Evolutionary conservation across 2,797 vertebrate genomes (phyloP).

Genomic region (Sternarchorhynchus goeldii): DNA sequence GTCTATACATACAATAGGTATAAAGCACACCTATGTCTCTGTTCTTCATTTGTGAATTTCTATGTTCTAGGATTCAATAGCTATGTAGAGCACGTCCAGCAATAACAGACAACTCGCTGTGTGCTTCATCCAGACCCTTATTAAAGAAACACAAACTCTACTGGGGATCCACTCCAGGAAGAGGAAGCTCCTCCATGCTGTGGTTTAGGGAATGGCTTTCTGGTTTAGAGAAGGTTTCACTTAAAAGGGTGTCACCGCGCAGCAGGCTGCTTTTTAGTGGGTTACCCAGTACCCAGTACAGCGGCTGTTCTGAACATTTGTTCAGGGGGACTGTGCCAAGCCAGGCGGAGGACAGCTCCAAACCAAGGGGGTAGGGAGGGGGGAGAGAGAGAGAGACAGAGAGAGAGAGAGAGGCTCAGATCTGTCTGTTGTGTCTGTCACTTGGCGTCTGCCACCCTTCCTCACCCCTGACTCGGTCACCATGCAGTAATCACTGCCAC

Average conservation of each 20-base stretch:
- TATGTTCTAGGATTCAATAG: slow-evolving; percentile 57
- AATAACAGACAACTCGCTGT: slow-evolving; percentile 59
- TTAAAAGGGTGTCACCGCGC: slow-evolving; percentile 77
- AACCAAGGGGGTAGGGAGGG: too few species aligned
- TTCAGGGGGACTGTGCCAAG: slow-evolving; percentile 63
- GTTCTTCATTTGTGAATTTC: slow-evolving; percentile 35
- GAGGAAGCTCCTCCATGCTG: slow-evolving; percentile 70
- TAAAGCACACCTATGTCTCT: slow-evolving; percentile 32
- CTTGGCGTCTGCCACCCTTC: background rate
- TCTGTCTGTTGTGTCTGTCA: slow-evolving; percentile 33
- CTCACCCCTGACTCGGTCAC: background rate
- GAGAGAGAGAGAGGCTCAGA: background rate
- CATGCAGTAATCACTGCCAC: slow-evolving; percentile 36
- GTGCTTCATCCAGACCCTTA: slow-evolving; percentile 58
- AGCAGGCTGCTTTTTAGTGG: slow-evolving; percentile 71
- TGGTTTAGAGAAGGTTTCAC: slow-evolving; percentile 74
- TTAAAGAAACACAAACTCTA: slow-evolving; percentile 58
- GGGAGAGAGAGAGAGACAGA: too few species aligned
- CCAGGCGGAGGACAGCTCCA: slow-evolving; percentile 40
- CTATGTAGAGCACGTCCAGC: slow-evolving; percentile 54
- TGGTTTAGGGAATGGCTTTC: slow-evolving; percentile 78
- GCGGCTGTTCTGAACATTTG: slow-evolving; percentile 71
- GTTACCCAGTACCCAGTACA: slow-evolving; percentile 61
- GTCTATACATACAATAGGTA: slow-evolving; percentile 15
- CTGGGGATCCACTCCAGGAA: slow-evolving; percentile 61